Evolutionary conservation across 2,797 vertebrate species (phyloP), one percentile per base, ranked within the genome.

Genomic region (Rhynchonycteris naso): DNA sequence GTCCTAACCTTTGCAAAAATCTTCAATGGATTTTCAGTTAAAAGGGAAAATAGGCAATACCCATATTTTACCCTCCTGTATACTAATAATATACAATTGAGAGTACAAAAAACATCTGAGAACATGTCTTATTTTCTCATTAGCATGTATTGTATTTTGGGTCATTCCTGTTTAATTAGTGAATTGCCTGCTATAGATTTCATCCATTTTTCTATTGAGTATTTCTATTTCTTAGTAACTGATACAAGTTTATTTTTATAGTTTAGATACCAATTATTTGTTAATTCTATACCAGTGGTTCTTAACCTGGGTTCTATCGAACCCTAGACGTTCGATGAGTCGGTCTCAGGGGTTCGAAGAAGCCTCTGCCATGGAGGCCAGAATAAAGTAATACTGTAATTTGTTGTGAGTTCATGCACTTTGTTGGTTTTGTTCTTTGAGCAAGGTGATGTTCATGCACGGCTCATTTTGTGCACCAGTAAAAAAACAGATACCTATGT

Each of bases 71-170:
- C 5, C 9, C n/a, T 83, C 3, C 38, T 80, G 7, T 72, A 22
- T 3, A 35, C 12, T 79, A 47, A 8, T 16, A 5, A 81, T 33
- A 52, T 8, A 74, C 7, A 63, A 30, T 2, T 52, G 7, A 58
- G 87, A 92, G n/a, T 35, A 75, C 12, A 58, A 52, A 33, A 74
- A 65, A 30, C 6, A 6, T 63, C n/a, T 24, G 9, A 65, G 85
- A 86, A 71, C 4, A 1, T 69, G 54, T 50, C 13, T 68, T 14
- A 26, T 18, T 50, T 85, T 80, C 56, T 72, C 2, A 78, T 58
- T 93, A 90, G 61, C 56, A 33, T 68, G 16, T 68, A n/a, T 65
- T 30, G 14, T n/a, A 94, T 85, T 88, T 91, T 88, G 14, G 47
- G 33, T 71, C 11, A 69, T 80, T 92, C 38, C 43, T 38, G 15